Evolutionary conservation across 2,888 invertebrate species (phyloP).

Genomic region (Palloptera scutellata): DNA sequence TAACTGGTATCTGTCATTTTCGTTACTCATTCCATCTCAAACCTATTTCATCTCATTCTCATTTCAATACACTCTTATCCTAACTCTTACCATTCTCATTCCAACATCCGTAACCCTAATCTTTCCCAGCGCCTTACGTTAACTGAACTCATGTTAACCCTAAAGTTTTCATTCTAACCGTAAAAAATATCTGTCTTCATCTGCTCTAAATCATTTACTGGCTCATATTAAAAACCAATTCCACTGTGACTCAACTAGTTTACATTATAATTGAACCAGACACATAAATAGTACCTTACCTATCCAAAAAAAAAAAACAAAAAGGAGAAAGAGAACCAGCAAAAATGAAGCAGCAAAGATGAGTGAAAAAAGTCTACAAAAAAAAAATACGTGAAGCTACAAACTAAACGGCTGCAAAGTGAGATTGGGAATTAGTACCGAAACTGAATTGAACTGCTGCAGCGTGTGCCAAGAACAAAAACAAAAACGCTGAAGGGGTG

Average conservation of each 20-base stretch:
- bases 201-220: slow-evolving; percentile 1
- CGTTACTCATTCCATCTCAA: too few species aligned
- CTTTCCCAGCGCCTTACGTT: too few species aligned
- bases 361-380: slow-evolving; percentile 31
- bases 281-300: slow-evolving; percentile 57
- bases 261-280: slow-evolving; percentile 58
- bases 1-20: too few species aligned
- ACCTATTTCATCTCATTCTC: too few species aligned
- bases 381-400: slow-evolving; percentile 16
- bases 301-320: slow-evolving; percentile 11
- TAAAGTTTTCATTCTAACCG: too few species aligned
- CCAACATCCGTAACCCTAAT: too few species aligned
- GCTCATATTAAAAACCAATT: neutral
- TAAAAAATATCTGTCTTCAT: too few species aligned
- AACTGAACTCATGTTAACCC: too few species aligned
- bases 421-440: slow-evolving; percentile 60
- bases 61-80: too few species aligned
- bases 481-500: slow-evolving; percentile 9
- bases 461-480: neutral
- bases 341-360: slow-evolving; percentile 12
- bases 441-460: slow-evolving; percentile 30
- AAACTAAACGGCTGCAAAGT: slow-evolving; percentile 53
- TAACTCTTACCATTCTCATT: too few species aligned
- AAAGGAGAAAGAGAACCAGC: neutral
- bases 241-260: slow-evolving; percentile 52